A percentile compares a stretch with the other conserved stretches of the same genome.
phyloP scores from a whole-genome alignment of 2,797 vertebrate species.

The Calcarius lapponicus region DNA sequence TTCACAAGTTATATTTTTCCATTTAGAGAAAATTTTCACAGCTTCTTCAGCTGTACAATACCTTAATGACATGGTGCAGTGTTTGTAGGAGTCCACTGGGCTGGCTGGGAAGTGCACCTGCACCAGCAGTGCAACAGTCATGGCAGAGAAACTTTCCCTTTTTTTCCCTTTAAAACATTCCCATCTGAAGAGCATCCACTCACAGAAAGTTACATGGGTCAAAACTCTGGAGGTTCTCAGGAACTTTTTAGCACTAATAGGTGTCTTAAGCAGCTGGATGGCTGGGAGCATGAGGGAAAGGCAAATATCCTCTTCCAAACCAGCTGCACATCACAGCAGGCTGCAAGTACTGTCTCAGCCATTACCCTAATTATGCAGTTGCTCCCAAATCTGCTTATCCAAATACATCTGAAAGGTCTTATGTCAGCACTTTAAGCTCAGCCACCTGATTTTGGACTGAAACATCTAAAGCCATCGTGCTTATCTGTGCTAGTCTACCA shows the following conservation, averaged over 20 bases:
- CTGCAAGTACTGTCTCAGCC: not conserved
- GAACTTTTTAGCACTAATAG: not conserved
- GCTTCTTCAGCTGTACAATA: not conserved
- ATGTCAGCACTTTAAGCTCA: not conserved
- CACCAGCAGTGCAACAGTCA: not conserved
- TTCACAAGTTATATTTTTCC: not conserved
- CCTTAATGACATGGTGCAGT: not conserved
- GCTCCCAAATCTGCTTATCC: constrained; percentile 31
- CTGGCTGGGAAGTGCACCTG: not conserved
- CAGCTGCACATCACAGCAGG: not conserved
- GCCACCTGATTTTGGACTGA: not conserved
- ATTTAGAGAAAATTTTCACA: not conserved
- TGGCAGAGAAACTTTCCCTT: not conserved
- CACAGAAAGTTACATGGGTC: not conserved
- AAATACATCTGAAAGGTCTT: constrained; percentile 1
- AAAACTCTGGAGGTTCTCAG: not conserved
- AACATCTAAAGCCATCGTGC: not conserved
- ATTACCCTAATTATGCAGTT: constrained; percentile 8
- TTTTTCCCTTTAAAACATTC: not conserved
- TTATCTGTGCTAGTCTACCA: not conserved
- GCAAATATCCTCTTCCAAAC: not conserved
- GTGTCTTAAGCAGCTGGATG: not conserved
- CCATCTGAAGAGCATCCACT: not conserved
- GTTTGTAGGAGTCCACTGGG: not conserved
- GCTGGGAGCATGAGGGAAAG: not conserved